These are phyloP conservation scores for Pocillopora grandis DNA, from an alignment of 92 coral and sea anemone species.

Conservation along the genomic window DNA sequence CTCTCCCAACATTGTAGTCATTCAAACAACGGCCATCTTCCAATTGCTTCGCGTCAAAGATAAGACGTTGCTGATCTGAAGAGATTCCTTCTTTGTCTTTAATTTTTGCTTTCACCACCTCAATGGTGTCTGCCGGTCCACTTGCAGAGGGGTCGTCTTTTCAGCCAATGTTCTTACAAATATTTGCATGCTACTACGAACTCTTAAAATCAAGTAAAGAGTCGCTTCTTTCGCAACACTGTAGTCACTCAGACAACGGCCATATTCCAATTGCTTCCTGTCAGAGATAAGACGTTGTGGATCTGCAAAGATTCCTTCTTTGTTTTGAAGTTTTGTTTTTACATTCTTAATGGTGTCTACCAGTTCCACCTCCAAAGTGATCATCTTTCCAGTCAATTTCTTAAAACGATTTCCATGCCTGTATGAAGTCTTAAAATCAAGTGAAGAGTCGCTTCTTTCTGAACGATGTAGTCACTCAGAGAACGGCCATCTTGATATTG, in stretches of 20 bases:
- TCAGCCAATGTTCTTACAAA: background rate
- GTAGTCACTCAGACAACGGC: background rate
- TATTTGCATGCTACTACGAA: too few relatives aligned
- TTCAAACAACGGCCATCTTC: background rate
- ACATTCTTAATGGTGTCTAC: background rate
- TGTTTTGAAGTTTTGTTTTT: background rate
- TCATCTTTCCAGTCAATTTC: background rate
- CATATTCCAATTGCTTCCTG: background rate
- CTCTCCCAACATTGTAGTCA: background rate
- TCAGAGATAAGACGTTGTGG: background rate
- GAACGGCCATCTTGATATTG: background rate
- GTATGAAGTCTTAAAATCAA: background rate
- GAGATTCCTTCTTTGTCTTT: too few relatives aligned
- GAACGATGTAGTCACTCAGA: background rate
- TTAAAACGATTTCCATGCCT: background rate
- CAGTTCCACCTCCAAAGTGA: background rate
- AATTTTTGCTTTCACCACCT: too few relatives aligned
- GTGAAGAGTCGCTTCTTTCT: too few relatives aligned
- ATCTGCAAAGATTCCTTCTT: background rate
- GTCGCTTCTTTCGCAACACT: background rate
- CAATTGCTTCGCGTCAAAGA: background rate
- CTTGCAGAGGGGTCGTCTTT: background rate
- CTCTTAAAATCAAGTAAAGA: too few relatives aligned
- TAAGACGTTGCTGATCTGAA: background rate
- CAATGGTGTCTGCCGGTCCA: background rate